These are phyloP conservation scores for Carassius gibelio DNA, from an alignment of 2,113 vertebrate genomes.

Conservation along the genomic window DNA sequence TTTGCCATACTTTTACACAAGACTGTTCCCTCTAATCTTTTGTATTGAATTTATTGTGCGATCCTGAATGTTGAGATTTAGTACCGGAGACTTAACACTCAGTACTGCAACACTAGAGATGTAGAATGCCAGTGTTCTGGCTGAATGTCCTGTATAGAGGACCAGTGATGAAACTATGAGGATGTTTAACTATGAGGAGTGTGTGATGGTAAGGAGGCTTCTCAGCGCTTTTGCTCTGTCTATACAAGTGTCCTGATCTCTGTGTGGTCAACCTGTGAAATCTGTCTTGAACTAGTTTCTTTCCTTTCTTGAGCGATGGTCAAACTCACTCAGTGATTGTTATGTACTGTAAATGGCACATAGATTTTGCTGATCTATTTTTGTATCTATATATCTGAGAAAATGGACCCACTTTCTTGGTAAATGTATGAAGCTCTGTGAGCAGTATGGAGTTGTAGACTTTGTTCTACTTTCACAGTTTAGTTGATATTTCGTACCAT, in stretches of 20 bases:
- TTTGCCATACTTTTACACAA: not conserved
- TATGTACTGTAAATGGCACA: conserved; percentile 66
- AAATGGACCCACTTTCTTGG: conserved; percentile 48
- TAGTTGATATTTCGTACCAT: conserved; percentile 6
- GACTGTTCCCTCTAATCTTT: conserved; percentile 10
- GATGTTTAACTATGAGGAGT: not conserved
- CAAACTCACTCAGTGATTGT: conserved; percentile 63
- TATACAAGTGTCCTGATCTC: conserved; percentile 58
- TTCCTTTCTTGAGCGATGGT: conserved; percentile 61
- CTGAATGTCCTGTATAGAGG: not conserved
- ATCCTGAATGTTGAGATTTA: conserved; percentile 26
- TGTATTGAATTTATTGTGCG: not conserved
- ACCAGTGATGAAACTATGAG: conserved; percentile 7
- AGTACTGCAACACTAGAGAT: conserved; percentile 11
- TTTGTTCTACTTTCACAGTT: conserved; percentile 46
- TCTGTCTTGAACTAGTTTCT: conserved; percentile 33
- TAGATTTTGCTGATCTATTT: conserved; percentile 77
- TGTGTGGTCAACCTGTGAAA: conserved; percentile 44
- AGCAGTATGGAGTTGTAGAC: conserved; percentile 61
- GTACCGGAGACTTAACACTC: not conserved
- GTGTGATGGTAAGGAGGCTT: not conserved
- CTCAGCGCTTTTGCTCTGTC: conserved; percentile 48
- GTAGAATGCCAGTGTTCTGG: not conserved
- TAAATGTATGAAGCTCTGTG: conserved; percentile 58
- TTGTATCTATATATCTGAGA: conserved; percentile 64